These are phyloP conservation scores for Tenthredo mesomela DNA, from an alignment of 2,888 invertebrate genomes.

Conservation along the genomic window DNA sequence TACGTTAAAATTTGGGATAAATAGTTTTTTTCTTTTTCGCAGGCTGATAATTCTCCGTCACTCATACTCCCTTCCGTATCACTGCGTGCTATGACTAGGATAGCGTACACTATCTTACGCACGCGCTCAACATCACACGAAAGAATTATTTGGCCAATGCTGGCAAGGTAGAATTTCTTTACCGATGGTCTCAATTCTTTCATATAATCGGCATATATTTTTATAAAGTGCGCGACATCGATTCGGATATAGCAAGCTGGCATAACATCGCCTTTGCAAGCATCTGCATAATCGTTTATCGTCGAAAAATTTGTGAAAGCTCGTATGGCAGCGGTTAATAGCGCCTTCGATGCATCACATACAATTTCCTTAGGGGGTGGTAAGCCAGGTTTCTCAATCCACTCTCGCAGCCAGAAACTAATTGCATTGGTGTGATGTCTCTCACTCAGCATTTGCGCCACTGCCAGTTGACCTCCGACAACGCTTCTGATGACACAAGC, in stretches of 20 bases:
- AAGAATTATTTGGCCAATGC: slow-evolving; percentile 20
- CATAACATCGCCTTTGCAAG: slow-evolving; percentile 25
- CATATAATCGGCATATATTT: slow-evolving; percentile 53
- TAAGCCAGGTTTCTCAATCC: slow-evolving; percentile 43
- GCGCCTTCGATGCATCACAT: slow-evolving; percentile 1
- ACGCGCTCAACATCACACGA: neutral
- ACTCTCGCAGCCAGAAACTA: slow-evolving; percentile 55
- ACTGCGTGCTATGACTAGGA: slow-evolving; percentile 30
- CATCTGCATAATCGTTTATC: slow-evolving; percentile 49
- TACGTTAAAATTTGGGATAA: neutral
- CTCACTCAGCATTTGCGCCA: slow-evolving; percentile 57
- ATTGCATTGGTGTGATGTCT: slow-evolving; percentile 54
- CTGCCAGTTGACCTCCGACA: slow-evolving; percentile 46
- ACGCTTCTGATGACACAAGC: slow-evolving; percentile 42
- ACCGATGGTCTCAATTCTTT: neutral
- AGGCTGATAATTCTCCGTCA: neutral
- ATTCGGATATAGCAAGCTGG: slow-evolving; percentile 54
- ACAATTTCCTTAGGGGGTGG: slow-evolving; percentile 44
- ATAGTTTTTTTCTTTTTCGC: neutral
- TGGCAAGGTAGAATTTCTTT: slow-evolving; percentile 19
- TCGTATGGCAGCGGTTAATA: slow-evolving; percentile 26
- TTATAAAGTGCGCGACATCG: slow-evolving; percentile 55
- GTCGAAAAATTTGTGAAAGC: slow-evolving; percentile 53
- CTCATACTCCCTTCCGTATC: slow-evolving; percentile 33
- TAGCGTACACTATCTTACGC: neutral